Evolutionary conservation across 2,113 vertebrate genomes (phyloP), one percentile per base, ranked within the genome.

Genomic region (Fukomys damarensis): DNA sequence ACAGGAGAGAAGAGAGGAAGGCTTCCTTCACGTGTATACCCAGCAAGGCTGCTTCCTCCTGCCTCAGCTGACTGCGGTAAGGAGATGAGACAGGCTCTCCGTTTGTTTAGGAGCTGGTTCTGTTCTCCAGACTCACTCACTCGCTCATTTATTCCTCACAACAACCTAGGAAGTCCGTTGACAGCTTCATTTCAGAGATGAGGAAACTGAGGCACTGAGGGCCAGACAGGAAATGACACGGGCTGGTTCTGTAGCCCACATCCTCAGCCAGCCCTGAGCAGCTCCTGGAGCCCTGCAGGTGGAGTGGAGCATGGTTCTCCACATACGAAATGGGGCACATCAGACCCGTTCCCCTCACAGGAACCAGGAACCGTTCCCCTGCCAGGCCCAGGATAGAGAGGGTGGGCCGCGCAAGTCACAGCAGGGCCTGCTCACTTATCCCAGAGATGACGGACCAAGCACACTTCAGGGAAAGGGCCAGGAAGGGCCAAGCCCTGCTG

Each of bases 1-100:
- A 77, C 3, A 3, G 28, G 46, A 17, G 14, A 52, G 30, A 28
- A 59, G 43, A 74, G 82, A 26, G 32, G 41, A 26, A 26, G 4
- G 20, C 4, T 19, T 28, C n/a, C 1, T 0, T 32, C 12, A 52
- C 85, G 35, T 13, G 35, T 3, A 0, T 0, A 11, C 26, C 72
- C 72, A 76, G 76, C 76, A 24, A 35, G 46, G 41, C 76, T 19
- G 46, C 76, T 49, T 79, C 46, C 7, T 79, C 76, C 46, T 52
- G 46, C 76, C 76, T 79, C 3, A 35, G 76, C 46, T 49, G 76
- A 52, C 76, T 76, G 28, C 2, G 7, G 72, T 12, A 52, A 46
- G 74, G 24, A 74, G 41, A 43, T 13, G 70, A 43, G 70, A 28
- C 0, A 6, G 35, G 12, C 20, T 28, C 17, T 0, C 0, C 38